Evolutionary conservation across 2,888 invertebrate genomes (phyloP).

Genomic region (Strigamia crassipes): DNA sequence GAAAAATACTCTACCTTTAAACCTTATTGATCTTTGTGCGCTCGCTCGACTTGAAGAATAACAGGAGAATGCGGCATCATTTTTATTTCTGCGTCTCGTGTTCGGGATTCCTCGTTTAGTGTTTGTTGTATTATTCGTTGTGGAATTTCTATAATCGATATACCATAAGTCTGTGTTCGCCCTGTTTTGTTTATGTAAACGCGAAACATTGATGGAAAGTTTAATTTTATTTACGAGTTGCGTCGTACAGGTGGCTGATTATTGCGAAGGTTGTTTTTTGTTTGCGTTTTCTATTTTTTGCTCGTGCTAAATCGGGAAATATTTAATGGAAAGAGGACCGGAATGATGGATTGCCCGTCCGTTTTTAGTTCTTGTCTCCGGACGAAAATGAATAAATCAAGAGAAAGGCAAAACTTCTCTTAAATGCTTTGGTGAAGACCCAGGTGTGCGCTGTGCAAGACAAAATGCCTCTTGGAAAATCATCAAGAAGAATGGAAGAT

Average conservation of each 20-base stretch:
- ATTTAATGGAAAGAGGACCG: not conserved
- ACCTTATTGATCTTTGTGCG: conserved; percentile 31
- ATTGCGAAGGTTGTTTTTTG: not conserved
- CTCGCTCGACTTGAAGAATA: not conserved
- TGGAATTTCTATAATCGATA: not conserved
- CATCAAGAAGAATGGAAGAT: conserved; percentile 28
- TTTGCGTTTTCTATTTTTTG: not conserved
- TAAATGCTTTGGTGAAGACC: conserved; percentile 26
- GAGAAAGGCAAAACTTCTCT: conserved; percentile 18
- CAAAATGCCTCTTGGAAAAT: conserved; percentile 35
- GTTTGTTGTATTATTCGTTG: not conserved
- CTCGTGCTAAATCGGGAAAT: not conserved
- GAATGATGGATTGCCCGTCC: conserved; percentile 18
- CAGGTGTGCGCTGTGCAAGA: conserved; percentile 17
- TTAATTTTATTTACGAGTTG: not conserved
- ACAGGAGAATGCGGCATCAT: not conserved
- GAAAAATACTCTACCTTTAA: conserved; percentile 20
- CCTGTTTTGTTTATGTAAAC: not conserved
- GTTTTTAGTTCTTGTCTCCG: not conserved
- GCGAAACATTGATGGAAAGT: not conserved
- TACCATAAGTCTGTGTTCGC: not conserved
- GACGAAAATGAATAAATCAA: conserved; percentile 36
- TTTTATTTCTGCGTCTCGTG: conserved; percentile 25
- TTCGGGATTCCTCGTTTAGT: not conserved
- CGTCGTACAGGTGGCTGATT: not conserved